Percentiles rank a stretch among this genome's conserved stretches.
Evolutionary conservation across 2,888 invertebrate species (phyloP).

Genomic region (Diloba caeruleocephala): DNA sequence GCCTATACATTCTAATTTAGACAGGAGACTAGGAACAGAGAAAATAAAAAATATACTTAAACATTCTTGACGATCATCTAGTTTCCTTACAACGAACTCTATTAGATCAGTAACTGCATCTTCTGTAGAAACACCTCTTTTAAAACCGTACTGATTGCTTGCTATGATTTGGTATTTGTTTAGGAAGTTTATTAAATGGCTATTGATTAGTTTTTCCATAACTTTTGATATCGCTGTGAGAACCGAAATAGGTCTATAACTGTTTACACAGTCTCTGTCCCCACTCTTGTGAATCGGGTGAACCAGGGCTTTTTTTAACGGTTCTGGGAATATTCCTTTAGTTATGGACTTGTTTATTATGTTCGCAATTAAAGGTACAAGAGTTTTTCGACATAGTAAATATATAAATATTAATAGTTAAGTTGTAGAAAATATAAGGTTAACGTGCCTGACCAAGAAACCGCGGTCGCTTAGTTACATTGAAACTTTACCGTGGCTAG

Average conservation of each 20-base stretch:
- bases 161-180: background rate
- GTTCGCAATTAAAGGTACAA: slow-evolving; percentile 4
- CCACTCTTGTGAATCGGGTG: too few species aligned
- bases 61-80: slow-evolving; percentile 3
- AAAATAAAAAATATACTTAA: background rate
- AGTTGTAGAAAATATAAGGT: too few species aligned
- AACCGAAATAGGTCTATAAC: too few species aligned
- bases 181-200: background rate
- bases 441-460: too few species aligned
- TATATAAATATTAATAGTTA: too few species aligned
- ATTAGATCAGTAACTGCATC: slow-evolving; percentile 3
- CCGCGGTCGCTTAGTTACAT: too few species aligned
- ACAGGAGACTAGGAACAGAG: too few species aligned
- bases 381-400: background rate
- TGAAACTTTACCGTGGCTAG: too few species aligned
- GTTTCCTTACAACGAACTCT: background rate
- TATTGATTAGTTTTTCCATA: background rate
- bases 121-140: too few species aligned
- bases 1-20: slow-evolving; percentile 1
- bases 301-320: slow-evolving; percentile 8
- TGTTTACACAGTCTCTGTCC: too few species aligned
- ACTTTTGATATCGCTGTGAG: slow-evolving; percentile 2
- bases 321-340: slow-evolving; percentile 11
- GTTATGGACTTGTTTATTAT: slow-evolving; percentile 4
- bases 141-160: slow-evolving; percentile 1